A percentile compares a stretch with the other conserved stretches of the same genome.
Conservation (phyloP, 2,797 vertebrate species). For the Xenentodon cancila region DNA sequence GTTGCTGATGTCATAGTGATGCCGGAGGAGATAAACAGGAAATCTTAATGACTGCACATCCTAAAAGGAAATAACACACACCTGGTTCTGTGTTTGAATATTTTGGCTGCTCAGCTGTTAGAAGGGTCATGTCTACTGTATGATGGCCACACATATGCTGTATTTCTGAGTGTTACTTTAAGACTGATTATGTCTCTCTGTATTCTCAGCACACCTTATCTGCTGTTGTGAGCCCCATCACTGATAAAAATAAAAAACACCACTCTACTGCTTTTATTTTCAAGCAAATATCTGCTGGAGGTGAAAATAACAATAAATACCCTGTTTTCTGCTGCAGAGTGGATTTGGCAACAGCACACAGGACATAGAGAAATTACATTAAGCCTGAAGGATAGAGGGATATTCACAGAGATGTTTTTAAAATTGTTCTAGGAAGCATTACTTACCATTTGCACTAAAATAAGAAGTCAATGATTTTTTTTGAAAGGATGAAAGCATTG, state of each 20-base stretch:
- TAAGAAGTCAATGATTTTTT: conserved; percentile 10
- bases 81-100: conserved; percentile 2
- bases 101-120: conserved; percentile 10
- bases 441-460: conserved; percentile 11
- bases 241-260: conserved; percentile 54
- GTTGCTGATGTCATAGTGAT: conserved; percentile 32
- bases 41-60: conserved; percentile 6
- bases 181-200: conserved; percentile 9
- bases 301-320: conserved; percentile 45
- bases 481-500: conserved; percentile 8
- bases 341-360: conserved; percentile 27
- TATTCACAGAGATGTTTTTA: conserved; percentile 11
- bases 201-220: conserved; percentile 40
- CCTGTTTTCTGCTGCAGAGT: conserved; percentile 14
- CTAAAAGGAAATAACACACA: background rate
- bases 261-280: conserved; percentile 33
- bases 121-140: background rate
- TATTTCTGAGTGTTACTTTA: conserved; percentile 18
- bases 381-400: conserved; percentile 32
- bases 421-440: conserved; percentile 16
- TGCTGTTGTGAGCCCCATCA: conserved; percentile 41
- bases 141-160: conserved; percentile 2
- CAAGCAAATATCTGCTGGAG: conserved; percentile 44
- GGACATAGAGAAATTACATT: conserved; percentile 29
- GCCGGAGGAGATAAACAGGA: background rate